These are phyloP conservation scores for Metopolophium dirhodum DNA, from an alignment of 1,140 invertebrate genomes.

Conservation along the genomic window DNA sequence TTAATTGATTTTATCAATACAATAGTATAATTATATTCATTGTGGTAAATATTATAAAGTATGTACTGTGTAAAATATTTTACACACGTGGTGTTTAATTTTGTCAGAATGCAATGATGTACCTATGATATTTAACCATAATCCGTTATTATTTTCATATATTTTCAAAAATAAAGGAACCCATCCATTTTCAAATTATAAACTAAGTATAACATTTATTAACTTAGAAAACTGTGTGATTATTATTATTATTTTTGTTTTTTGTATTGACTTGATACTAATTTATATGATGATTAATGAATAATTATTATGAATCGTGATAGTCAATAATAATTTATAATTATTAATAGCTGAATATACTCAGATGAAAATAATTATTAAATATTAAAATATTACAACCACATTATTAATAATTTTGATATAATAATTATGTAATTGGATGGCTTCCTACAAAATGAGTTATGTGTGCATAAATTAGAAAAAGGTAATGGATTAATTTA, in stretches of 20 bases:
- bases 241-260: not conserved
- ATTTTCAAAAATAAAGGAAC: not conserved
- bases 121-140: not conserved
- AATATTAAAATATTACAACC: not conserved
- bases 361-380: not conserved
- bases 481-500: not conserved
- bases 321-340: not conserved
- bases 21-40: not conserved
- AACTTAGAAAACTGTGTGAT: no score
- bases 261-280: not conserved
- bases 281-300: not conserved
- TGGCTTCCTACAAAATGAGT: not conserved
- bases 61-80: not conserved
- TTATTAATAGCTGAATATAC: not conserved
- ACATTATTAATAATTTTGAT: not conserved
- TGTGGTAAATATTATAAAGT: not conserved
- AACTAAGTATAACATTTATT: not conserved
- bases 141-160: not conserved
- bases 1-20: slow-evolving; percentile 16
- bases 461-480: not conserved
- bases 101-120: not conserved
- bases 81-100: not conserved
- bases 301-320: not conserved
- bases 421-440: not conserved
- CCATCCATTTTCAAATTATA: slow-evolving; percentile 20